Evolutionary conservation across 2,888 invertebrate genomes (phyloP), one percentile per base, ranked within the genome.

Genomic region (Fragum sueziense): DNA sequence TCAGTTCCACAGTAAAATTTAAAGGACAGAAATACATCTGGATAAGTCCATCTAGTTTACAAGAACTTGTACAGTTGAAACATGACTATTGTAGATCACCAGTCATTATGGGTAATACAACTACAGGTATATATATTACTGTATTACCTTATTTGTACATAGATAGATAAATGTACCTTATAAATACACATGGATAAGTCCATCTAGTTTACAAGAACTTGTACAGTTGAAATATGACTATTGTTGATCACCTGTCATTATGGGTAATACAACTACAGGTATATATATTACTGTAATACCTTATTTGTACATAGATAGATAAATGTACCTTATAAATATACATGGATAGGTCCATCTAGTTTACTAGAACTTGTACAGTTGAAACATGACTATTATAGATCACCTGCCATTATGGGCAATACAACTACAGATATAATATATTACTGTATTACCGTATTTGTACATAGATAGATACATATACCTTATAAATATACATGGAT

Each of bases 181-280:
- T 69, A 94, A 95, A 74, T 95, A 96, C n/a, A 95, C 95, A 31
- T 97, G 97, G 97, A 95, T 96, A 89, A 94, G 97, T 67, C 97
- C 97, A 0, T 95, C 94, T 3, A 94, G 91, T 22, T 90, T 98
- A 25, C 88, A 94, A 22, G 95, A 96, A 77, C 90, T 98, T 27
- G 93, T 97, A 3, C 87, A 93, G 14, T 91, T 98, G n/a, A 98
- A 97, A 93, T 34, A 52, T 11, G 91, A 94, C 67, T 94, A 95
- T 92, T 88, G 87, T 2, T 65, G 72, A 25, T 85, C 86, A 27
- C 87, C 84, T 67, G 72, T 98, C 29, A 95, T 98, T 22, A 96
- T 96, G 54, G 98, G 98, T 33, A 98, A 98, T 90, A 97, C 97
- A 0, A 98, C 98, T 95, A 94, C 98, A 73, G 97, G 79, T 79